Percentiles rank a stretch among this genome's conserved stretches.
phyloP scores from a whole-genome alignment of 1,140 invertebrate species.

The Zaprionus tsacasi region DNA sequence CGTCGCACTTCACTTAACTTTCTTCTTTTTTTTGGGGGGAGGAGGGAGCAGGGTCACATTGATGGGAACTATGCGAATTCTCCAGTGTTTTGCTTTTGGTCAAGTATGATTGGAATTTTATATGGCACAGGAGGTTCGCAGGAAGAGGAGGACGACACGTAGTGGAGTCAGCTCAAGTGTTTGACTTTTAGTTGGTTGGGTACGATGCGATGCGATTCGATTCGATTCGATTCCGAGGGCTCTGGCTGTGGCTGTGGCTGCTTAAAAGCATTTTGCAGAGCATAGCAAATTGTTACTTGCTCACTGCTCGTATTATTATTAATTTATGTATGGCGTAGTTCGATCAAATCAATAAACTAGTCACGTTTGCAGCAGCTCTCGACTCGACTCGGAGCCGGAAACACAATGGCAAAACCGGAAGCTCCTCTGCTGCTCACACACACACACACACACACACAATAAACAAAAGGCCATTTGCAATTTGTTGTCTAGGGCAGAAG shows the following conservation, averaged over 20 bases:
- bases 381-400: conserved; percentile 30
- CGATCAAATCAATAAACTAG: conserved; percentile 79
- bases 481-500: conserved; percentile 69
- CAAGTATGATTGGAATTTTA: conserved; percentile 82
- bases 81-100: conserved; percentile 81
- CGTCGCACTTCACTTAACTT: conserved; percentile 74
- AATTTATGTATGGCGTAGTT: conserved; percentile 74
- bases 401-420: conserved; percentile 53
- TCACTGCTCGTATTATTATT: conserved; percentile 75
- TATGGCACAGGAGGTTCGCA: conserved; percentile 70
- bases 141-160: conserved; percentile 48
- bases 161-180: conserved; percentile 54
- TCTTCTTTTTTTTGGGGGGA: conserved; percentile 29
- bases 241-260: conserved; percentile 24
- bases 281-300: conserved; percentile 78
- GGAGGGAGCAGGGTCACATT: neutral
- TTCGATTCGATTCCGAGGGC: too few relatives aligned
- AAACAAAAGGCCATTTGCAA: conserved; percentile 76
- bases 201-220: neutral
- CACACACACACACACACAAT: conserved; percentile 22
- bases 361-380: conserved; percentile 60
- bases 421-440: conserved; percentile 13
- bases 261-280: conserved; percentile 73
- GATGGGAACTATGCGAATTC: conserved; percentile 44
- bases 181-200: conserved; percentile 72